These are phyloP conservation scores for Pachycephus smyrnensis DNA, from an alignment of 2,888 invertebrate species.

Conservation along the genomic window DNA sequence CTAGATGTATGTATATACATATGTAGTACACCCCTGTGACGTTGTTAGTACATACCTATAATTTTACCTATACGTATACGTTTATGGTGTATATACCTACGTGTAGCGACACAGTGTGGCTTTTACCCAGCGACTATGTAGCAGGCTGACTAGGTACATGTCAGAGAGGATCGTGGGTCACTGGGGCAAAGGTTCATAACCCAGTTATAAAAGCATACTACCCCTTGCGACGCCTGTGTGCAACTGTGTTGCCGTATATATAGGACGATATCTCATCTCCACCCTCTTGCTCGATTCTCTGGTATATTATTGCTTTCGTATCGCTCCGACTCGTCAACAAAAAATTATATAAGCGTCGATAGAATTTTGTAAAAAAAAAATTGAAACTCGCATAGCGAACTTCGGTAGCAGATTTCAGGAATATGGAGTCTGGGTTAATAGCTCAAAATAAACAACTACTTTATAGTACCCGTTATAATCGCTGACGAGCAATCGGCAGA, in stretches of 20 bases:
- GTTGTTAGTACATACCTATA: not conserved
- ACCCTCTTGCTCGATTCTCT: not conserved
- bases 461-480: not conserved
- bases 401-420: not conserved
- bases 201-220: constrained; percentile 9
- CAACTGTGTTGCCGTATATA: not conserved
- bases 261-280: not conserved
- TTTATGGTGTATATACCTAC: not conserved
- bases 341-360: not conserved
- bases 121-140: not conserved
- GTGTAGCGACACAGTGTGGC: not conserved
- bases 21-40: not conserved
- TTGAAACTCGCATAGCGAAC: not conserved
- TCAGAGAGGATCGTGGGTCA: constrained; percentile 8
- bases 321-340: not conserved
- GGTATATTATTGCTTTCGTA: not conserved
- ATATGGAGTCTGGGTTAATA: not conserved
- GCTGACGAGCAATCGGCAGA: not conserved
- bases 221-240: not conserved
- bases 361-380: no score
- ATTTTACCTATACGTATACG: not conserved
- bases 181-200: constrained; percentile 24
- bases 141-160: not conserved
- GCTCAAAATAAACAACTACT: not conserved
- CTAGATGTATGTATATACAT: no score